phyloP scores from a whole-genome alignment of 2,888 invertebrate genomes.

The Eledona agricola region DNA sequence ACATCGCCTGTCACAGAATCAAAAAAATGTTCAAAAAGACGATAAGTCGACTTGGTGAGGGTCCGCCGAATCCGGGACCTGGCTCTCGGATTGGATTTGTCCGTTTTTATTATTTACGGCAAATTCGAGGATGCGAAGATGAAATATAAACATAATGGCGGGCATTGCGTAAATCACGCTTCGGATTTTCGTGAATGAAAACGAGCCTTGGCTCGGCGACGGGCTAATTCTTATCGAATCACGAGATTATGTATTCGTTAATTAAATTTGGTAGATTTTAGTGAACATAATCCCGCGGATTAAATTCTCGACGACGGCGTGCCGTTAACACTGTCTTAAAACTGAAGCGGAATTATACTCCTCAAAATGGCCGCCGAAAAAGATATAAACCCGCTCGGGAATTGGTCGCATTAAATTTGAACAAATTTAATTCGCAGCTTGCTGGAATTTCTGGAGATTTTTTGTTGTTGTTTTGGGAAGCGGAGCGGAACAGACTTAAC shows the following conservation, averaged over 20 bases:
- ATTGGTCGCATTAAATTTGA: no score
- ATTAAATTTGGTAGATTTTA: constrained; percentile 14
- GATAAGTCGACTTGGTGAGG: no score
- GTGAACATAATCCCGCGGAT: constrained; percentile 8
- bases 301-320: constrained; percentile 4
- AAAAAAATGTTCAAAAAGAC: no score
- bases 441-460: background rate
- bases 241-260: constrained; percentile 4
- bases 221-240: constrained; percentile 3
- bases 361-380: background rate
- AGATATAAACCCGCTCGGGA: no score
- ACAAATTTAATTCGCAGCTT: background rate
- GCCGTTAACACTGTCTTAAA: background rate
- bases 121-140: no score
- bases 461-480: constrained; percentile 1
- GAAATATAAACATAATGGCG: no score
- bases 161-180: no score
- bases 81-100: no score
- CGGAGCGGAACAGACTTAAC: constrained; percentile 25
- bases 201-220: background rate
- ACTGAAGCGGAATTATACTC: constrained; percentile 4
- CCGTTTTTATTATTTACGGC: no score
- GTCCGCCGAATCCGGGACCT: no score
- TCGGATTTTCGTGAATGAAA: no score
- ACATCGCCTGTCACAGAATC: no score